Evolutionary conservation across 2,888 invertebrate genomes (phyloP).

Genomic region (Ferdinandea cuprea): DNA sequence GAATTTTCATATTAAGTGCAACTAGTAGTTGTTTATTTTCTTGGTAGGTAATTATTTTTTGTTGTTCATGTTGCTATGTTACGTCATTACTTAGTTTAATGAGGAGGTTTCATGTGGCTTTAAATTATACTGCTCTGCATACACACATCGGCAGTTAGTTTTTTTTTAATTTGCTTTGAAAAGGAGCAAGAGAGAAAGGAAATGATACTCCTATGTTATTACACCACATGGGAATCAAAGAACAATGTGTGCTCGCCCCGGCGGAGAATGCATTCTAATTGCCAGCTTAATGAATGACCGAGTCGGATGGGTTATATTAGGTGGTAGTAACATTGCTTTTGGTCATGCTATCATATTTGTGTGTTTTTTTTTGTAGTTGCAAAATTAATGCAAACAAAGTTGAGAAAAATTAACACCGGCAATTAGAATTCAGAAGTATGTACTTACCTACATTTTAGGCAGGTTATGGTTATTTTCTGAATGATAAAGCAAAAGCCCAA

Average conservation of each 20-base stretch:
- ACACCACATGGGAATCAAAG: constrained; percentile 41
- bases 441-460: too few relatives aligned
- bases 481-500: too few relatives aligned
- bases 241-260: constrained; percentile 55
- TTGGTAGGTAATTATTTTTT: constrained; percentile 48
- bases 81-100: constrained; percentile 73
- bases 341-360: constrained; percentile 58
- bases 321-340: constrained; percentile 47
- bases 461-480: too few relatives aligned
- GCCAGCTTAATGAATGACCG: constrained; percentile 55
- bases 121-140: constrained; percentile 45
- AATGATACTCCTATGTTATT: constrained; percentile 44
- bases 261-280: constrained; percentile 71
- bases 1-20: constrained; percentile 47
- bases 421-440: background rate
- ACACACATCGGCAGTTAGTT: background rate
- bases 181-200: constrained; percentile 4
- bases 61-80: constrained; percentile 21
- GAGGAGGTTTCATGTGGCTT: constrained; percentile 61
- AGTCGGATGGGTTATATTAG: constrained; percentile 32
- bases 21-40: constrained; percentile 57
- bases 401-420: background rate
- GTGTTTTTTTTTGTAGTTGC: background rate
- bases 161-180: constrained; percentile 24
- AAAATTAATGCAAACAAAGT: too few relatives aligned